These are phyloP conservation scores for Pimephales promelas DNA, from an alignment of 2,113 vertebrate genomes.

Conservation along the genomic window DNA sequence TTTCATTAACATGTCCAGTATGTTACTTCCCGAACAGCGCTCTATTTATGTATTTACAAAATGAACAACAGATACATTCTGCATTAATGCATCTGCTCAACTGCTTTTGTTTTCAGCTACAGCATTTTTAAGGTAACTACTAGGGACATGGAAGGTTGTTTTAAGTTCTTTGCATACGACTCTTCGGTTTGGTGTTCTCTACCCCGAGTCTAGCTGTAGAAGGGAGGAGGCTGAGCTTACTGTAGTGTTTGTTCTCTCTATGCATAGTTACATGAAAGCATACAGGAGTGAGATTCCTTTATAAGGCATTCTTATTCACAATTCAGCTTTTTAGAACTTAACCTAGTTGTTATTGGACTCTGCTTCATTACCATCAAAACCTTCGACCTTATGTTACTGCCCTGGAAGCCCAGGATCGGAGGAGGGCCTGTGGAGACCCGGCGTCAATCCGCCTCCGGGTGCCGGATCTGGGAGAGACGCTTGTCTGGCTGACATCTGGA, in stretches of 20 bases:
- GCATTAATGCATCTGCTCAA: slow-evolving; percentile 71
- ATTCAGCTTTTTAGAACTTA: not conserved
- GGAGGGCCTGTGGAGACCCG: slow-evolving; percentile 89
- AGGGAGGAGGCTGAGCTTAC: slow-evolving; percentile 7
- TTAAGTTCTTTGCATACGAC: slow-evolving; percentile 91
- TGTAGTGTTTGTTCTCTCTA: slow-evolving; percentile 31
- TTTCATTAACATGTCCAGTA: slow-evolving; percentile 79
- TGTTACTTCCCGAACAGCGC: slow-evolving; percentile 88
- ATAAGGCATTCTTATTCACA: not conserved
- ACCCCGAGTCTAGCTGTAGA: slow-evolving; percentile 93
- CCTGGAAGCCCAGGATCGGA: slow-evolving; percentile 95
- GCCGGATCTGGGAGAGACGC: slow-evolving; percentile 89
- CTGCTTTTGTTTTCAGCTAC: slow-evolving; percentile 59
- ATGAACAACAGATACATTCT: slow-evolving; percentile 62
- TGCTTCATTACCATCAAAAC: slow-evolving; percentile 42
- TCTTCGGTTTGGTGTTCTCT: slow-evolving; percentile 78
- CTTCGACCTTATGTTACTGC: slow-evolving; percentile 81
- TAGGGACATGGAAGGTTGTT: slow-evolving; percentile 87
- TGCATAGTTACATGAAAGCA: slow-evolving; percentile 43
- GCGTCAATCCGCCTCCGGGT: slow-evolving; percentile 76
- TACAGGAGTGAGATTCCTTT: slow-evolving; percentile 60
- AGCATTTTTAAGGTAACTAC: slow-evolving; percentile 58
- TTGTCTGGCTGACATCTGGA: slow-evolving; percentile 79
- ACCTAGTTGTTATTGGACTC: slow-evolving; percentile 10
- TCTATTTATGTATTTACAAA: slow-evolving; percentile 79